Evolutionary conservation across 2,797 vertebrate genomes (phyloP), one percentile per base, ranked within the genome.

Genomic region (Prunella strophiata): DNA sequence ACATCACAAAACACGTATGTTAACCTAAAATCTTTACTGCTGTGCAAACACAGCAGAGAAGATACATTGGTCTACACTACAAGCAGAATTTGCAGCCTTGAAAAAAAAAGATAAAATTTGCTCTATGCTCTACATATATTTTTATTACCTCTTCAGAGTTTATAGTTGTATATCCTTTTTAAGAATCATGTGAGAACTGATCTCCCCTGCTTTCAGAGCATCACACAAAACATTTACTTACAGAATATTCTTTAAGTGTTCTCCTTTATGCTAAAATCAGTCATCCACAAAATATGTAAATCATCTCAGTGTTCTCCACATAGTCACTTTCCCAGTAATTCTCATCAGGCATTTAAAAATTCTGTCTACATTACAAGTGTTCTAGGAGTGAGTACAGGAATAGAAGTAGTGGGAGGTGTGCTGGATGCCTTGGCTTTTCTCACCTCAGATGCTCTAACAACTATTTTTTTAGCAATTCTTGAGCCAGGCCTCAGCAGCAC

Each of bases 401-500:
- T 25, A 74, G 76, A 88, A 82, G 59, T 10, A 58, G 76, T 72
- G 47, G 66, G 70, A 84, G 22, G 34, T 55, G 42, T 74, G 78
- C 87, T 89, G 48, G 65, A 70, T 63, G 78, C 84, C 78, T 59
- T 87, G 87, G 55, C 81, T 93, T 58, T 82, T 72, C 74, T 87
- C 84, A 85, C 66, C 63, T 75, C 52, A 79, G 87, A 85, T 66
- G 48, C 48, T 83, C 71, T 76, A 84, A 80, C 55, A 73, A 80
- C n/a, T 59, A 26, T 18, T 38, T 76, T 70, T 93, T 77, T 66
- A 66, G 74, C 47, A 85, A 40, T 34, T n/a, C 48, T 73, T 54
- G 54, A 95, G 59, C 50, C 55, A 61, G 50, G 70, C 74, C 78
- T 58, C 63, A 63, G 52, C 87, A 90, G 38, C 51, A 82, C 63